Evolutionary conservation across 2,797 vertebrate species (phyloP).

Genomic region (Acanthopagrus latus): DNA sequence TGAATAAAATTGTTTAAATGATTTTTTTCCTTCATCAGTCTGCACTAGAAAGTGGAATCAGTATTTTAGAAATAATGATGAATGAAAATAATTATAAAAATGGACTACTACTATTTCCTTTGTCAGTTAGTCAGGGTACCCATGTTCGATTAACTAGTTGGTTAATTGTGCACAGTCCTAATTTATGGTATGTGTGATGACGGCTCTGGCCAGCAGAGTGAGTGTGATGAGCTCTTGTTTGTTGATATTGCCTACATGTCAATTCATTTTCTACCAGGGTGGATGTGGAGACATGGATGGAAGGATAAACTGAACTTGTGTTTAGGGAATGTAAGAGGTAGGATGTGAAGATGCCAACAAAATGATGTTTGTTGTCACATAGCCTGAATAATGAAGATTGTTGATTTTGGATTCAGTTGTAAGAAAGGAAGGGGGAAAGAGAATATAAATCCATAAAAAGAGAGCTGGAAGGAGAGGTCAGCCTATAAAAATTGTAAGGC

Average conservation of each 20-base stretch:
- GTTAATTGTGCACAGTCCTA: too few species aligned
- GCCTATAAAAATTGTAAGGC: background rate
- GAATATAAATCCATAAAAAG: conserved; percentile 9
- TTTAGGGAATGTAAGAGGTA: background rate
- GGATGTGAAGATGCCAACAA: background rate
- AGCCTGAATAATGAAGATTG: conserved; percentile 22
- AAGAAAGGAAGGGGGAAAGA: conserved; percentile 7
- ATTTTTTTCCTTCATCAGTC: too few species aligned
- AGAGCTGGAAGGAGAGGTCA: background rate
- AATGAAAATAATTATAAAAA: too few species aligned
- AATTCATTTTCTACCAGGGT: background rate
- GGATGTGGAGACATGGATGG: background rate
- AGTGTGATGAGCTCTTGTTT: background rate
- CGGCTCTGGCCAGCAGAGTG: too few species aligned
- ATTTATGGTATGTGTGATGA: too few species aligned
- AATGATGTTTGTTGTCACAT: background rate
- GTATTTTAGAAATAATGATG: too few species aligned
- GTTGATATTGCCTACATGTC: background rate
- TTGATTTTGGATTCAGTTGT: conserved; percentile 17
- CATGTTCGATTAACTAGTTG: too few species aligned
- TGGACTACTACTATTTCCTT: too few species aligned
- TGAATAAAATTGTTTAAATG: too few species aligned
- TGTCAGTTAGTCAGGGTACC: too few species aligned
- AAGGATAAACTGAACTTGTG: background rate
- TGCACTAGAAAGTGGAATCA: too few species aligned